A percentile compares a stretch with the other conserved stretches of the same genome.
Conservation (phyloP, 2,888 invertebrate species). For the Apocheima hispidaria region DNA sequence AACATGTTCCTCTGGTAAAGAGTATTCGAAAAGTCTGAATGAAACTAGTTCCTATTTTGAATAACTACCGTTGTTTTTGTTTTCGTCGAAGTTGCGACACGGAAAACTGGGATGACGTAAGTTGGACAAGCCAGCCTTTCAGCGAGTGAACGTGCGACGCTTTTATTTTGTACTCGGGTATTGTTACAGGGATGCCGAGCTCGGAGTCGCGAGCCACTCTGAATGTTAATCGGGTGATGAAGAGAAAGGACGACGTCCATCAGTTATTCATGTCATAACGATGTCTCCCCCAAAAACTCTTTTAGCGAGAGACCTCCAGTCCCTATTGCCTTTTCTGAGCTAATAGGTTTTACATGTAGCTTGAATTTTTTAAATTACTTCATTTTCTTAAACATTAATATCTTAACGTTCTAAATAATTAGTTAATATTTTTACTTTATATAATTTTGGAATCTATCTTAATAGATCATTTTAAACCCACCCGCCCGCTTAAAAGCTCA, state of each 20-base stretch:
- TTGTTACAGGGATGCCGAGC: conserved; percentile 79
- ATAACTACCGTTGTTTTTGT: conserved; percentile 54
- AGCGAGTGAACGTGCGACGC: conserved; percentile 77
- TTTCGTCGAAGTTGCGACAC: conserved; percentile 59
- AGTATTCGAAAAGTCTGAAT: conserved; percentile 43
- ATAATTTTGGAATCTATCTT: conserved; percentile 14
- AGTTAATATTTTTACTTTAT: conserved; percentile 10
- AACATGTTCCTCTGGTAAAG: conserved; percentile 40
- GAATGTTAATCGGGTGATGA: conserved; percentile 80
- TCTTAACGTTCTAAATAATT: conserved; percentile 5
- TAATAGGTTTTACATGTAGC: conserved; percentile 41
- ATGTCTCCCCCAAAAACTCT: conserved; percentile 68
- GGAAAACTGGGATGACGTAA: conserved; percentile 67
- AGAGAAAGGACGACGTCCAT: conserved; percentile 72
- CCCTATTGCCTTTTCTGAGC: conserved; percentile 42
- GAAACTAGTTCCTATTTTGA: conserved; percentile 38
- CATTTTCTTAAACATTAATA: conserved; percentile 5
- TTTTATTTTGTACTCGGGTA: conserved; percentile 80
- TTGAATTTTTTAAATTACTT: conserved; percentile 24
- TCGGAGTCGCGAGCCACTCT: conserved; percentile 65
- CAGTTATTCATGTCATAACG: conserved; percentile 78
- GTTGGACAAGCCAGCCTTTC: conserved; percentile 75
- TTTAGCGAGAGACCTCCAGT: conserved; percentile 53
- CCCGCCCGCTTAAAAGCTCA: conserved; percentile 50
- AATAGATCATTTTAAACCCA: conserved; percentile 41